phyloP scores from a whole-genome alignment of 2,113 vertebrate species.

The Scomber colias region DNA sequence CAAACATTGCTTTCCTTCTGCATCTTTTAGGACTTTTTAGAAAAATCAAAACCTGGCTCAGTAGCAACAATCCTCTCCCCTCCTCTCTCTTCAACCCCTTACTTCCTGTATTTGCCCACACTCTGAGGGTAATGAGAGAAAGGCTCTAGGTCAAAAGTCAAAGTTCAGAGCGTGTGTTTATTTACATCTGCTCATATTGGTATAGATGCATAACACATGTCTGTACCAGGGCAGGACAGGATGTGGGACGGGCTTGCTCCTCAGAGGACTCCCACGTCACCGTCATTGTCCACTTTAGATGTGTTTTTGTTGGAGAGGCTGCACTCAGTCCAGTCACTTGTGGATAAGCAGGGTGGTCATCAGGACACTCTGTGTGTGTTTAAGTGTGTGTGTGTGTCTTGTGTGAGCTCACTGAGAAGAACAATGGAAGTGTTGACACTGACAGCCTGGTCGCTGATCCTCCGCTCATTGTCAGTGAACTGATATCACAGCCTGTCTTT shows the following conservation, averaged over 20 bases:
- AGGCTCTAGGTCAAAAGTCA: constrained; percentile 20
- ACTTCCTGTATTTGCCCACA: constrained; percentile 42
- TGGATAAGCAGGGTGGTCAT: constrained; percentile 6
- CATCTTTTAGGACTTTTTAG: too few relatives aligned
- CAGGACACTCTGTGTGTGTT: not conserved
- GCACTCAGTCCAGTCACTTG: constrained; percentile 6
- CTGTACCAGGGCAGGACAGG: not conserved
- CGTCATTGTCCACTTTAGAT: constrained; percentile 5
- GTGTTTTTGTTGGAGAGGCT: constrained; percentile 15
- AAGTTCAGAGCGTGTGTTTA: constrained; percentile 24
- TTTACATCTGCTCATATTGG: constrained; percentile 12
- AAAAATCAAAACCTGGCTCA: not conserved
- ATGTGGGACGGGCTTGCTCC: not conserved
- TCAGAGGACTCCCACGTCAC: not conserved
- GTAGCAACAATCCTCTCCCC: not conserved
- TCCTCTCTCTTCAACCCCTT: not conserved
- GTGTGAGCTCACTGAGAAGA: constrained; percentile 4
- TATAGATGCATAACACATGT: not conserved
- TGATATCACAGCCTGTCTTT: constrained; percentile 15
- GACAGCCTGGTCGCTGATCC: not conserved
- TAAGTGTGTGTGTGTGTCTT: not conserved
- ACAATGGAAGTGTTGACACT: constrained; percentile 35
- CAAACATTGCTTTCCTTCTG: too few relatives aligned
- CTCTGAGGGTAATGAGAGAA: not conserved
- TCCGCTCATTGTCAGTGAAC: constrained; percentile 24